These are phyloP conservation scores for Paralinhomoeus sp. DNA, from an alignment of 2,888 invertebrate genomes.

Conservation along the genomic window DNA sequence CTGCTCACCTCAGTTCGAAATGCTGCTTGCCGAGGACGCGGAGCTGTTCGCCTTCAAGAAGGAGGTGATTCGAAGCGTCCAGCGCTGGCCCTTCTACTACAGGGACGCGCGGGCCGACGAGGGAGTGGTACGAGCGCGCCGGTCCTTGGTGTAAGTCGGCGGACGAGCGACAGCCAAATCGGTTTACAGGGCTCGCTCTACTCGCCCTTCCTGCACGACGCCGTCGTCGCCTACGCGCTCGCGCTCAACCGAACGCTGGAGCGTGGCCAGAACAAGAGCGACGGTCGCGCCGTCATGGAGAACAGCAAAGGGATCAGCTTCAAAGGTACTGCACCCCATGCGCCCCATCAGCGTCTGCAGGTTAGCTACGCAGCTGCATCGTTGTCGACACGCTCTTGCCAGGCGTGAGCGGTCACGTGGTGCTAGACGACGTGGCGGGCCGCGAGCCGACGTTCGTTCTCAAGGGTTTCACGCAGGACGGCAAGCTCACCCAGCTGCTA, in stretches of 20 bases:
- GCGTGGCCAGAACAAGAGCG: neutral
- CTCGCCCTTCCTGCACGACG: conserved; percentile 11
- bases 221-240: conserved; percentile 10
- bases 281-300: neutral
- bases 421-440: conserved; percentile 2
- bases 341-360: too few relatives aligned
- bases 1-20: conserved; percentile 1
- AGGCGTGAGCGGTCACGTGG: conserved; percentile 5
- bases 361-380: too few relatives aligned
- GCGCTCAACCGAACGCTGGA: conserved; percentile 9
- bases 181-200: conserved; percentile 5
- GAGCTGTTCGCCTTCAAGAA: conserved; percentile 11
- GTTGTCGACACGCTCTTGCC: too few relatives aligned
- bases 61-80: conserved; percentile 10
- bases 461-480: conserved; percentile 1
- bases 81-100: conserved; percentile 11
- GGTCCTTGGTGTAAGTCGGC: too few relatives aligned
- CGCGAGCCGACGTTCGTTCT: conserved; percentile 4
- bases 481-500: conserved; percentile 1
- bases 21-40: conserved; percentile 4
- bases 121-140: too few relatives aligned
- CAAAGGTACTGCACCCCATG: too few relatives aligned
- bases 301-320: neutral
- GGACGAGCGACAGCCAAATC: too few relatives aligned
- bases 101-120: neutral